These are phyloP conservation scores for Myathropa florea DNA, from an alignment of 2,888 invertebrate species.

Conservation along the genomic window DNA sequence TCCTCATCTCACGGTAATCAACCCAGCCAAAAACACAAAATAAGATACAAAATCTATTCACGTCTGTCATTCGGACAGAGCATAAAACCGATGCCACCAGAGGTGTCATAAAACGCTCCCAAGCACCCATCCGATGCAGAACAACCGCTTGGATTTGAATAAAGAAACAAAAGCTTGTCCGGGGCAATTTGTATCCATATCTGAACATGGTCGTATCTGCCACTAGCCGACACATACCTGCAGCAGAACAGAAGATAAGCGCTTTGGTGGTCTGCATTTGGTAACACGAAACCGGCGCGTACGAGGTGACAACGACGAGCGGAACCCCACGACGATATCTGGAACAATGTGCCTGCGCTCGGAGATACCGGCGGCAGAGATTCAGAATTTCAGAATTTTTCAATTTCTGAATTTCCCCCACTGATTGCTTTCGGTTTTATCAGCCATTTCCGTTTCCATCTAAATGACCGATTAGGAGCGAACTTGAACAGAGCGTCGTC, in stretches of 20 bases:
- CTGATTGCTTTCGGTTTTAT: conserved; percentile 20
- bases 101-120: conserved; percentile 40
- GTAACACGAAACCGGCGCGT: conserved; percentile 28
- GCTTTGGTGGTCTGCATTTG: conserved; percentile 51
- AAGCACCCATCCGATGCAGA: conserved; percentile 4
- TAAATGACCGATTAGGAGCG: conserved; percentile 48
- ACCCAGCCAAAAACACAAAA: conserved; percentile 13
- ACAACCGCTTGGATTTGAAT: conserved; percentile 36
- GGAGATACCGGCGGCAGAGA: neutral
- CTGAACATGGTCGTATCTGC: conserved; percentile 5
- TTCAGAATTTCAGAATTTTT: neutral
- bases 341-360: conserved; percentile 8
- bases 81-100: conserved; percentile 40
- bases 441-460: conserved; percentile 7
- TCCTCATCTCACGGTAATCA: neutral
- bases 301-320: conserved; percentile 23
- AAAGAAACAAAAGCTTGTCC: conserved; percentile 21
- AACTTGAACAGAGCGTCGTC: conserved; percentile 22
- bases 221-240: neutral
- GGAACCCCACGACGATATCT: conserved; percentile 31
- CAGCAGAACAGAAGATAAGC: conserved; percentile 42
- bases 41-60: conserved; percentile 46
- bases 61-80: conserved; percentile 17
- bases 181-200: conserved; percentile 15
- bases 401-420: conserved; percentile 1